phyloP scores from a whole-genome alignment of 2,113 vertebrate species.

The Ochotona princeps region DNA sequence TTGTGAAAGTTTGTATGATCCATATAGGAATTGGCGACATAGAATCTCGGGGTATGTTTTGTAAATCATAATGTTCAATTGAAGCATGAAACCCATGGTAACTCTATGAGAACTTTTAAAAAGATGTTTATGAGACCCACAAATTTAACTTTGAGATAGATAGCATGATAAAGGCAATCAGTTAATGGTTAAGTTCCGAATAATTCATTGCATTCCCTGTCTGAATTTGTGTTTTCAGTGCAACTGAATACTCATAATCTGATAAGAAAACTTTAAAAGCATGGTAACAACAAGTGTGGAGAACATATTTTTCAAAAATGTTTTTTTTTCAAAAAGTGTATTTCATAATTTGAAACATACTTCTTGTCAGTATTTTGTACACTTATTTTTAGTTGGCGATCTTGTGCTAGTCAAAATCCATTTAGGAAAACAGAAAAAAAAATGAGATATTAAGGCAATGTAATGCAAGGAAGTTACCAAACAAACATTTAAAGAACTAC shows the following conservation, averaged over 20 bases:
- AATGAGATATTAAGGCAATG: neutral
- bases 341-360: conserved; percentile 41
- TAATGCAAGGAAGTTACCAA: conserved; percentile 14
- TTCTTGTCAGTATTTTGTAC: conserved; percentile 2
- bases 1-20: conserved; percentile 98
- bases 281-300: neutral
- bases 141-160: conserved; percentile 10
- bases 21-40: conserved; percentile 97
- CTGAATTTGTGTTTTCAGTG: conserved; percentile 6
- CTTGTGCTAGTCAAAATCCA: neutral
- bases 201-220: neutral
- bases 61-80: conserved; percentile 49
- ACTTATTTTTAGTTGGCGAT: conserved; percentile 8
- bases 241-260: conserved; percentile 23
- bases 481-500: neutral
- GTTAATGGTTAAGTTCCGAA: conserved; percentile 15
- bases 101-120: conserved; percentile 39
- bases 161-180: conserved; percentile 11
- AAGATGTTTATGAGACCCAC: neutral
- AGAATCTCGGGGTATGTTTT: conserved; percentile 91
- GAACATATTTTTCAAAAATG: neutral
- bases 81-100: conserved; percentile 9
- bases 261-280: conserved; percentile 19
- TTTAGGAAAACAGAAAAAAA: conserved; percentile 30
- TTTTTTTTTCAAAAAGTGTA: neutral